Conservation (phyloP, 2,113 vertebrate genomes). For the Hyla sarda region DNA sequence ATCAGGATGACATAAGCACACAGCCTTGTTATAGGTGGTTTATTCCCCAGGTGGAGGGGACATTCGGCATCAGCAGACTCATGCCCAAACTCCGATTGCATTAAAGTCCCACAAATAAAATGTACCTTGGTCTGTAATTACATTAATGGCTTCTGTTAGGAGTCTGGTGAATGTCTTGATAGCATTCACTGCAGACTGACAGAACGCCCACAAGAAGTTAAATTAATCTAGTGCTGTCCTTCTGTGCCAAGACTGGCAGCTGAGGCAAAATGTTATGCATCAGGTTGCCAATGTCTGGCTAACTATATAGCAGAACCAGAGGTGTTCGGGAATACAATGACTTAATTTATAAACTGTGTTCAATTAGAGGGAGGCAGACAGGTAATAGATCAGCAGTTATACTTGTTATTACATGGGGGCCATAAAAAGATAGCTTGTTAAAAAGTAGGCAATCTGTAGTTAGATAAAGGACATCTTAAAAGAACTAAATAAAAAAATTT, state of each 20-base stretch:
- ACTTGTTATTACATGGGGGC: background rate
- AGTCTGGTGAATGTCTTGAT: conserved; percentile 10
- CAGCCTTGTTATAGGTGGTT: background rate
- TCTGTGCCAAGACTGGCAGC: background rate
- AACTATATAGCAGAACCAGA: background rate
- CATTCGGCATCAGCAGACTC: background rate
- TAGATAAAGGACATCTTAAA: too few relatives aligned
- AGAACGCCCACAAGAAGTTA: conserved; percentile 3
- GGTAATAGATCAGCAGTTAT: background rate
- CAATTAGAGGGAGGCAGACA: background rate
- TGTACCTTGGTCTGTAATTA: conserved; percentile 24
- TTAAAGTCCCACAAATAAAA: conserved; percentile 41
- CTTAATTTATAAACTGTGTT: background rate
- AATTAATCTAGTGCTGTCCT: conserved; percentile 12
- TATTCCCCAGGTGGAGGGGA: background rate
- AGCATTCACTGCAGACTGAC: conserved; percentile 14
- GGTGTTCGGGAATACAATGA: background rate
- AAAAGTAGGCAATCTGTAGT: too few relatives aligned
- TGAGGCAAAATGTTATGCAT: background rate
- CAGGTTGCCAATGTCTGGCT: background rate
- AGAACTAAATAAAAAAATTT: too few relatives aligned
- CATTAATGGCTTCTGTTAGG: conserved; percentile 29
- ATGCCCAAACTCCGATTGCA: background rate
- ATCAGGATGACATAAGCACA: conserved; percentile 2
- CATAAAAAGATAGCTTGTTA: background rate